phyloP scores from a whole-genome alignment of 2,797 vertebrate species.

The Myripristis murdjan region DNA sequence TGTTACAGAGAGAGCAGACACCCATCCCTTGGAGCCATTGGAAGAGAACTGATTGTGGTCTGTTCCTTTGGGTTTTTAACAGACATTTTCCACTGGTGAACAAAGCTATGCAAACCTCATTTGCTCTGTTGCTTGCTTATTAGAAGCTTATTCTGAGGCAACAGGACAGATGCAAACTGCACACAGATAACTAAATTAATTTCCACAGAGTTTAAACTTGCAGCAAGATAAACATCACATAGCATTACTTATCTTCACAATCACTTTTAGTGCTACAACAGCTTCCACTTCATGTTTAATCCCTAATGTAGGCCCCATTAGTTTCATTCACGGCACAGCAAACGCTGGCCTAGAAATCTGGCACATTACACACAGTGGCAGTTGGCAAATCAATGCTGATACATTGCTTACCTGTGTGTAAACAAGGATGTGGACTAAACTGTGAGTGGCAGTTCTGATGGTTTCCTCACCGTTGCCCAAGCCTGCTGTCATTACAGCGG shows the following conservation, averaged over 20 bases:
- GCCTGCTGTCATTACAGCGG: constrained; percentile 56
- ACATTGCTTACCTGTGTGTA: constrained; percentile 60
- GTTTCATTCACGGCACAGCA: constrained; percentile 58
- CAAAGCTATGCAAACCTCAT: constrained; percentile 26
- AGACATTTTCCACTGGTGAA: constrained; percentile 5
- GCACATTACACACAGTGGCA: constrained; percentile 42
- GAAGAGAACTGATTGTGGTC: neutral
- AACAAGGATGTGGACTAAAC: constrained; percentile 63
- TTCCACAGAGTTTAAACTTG: constrained; percentile 55
- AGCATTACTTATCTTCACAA: constrained; percentile 61
- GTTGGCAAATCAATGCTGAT: constrained; percentile 68
- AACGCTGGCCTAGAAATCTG: constrained; percentile 46
- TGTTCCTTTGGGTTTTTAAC: constrained; percentile 9
- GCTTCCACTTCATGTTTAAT: constrained; percentile 66
- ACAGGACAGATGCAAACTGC: constrained; percentile 27
- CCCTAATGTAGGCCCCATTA: constrained; percentile 65
- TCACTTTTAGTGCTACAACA: constrained; percentile 37
- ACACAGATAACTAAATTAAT: constrained; percentile 49
- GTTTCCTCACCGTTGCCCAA: constrained; percentile 47
- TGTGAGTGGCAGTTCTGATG: constrained; percentile 62
- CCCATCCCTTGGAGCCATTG: neutral
- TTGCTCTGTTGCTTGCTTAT: constrained; percentile 23
- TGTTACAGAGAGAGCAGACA: neutral
- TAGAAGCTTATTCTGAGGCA: constrained; percentile 16
- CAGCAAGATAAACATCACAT: constrained; percentile 60